These are phyloP conservation scores for Tursiops truncatus DNA, from an alignment of 2,113 vertebrate species.

Conservation along the genomic window DNA sequence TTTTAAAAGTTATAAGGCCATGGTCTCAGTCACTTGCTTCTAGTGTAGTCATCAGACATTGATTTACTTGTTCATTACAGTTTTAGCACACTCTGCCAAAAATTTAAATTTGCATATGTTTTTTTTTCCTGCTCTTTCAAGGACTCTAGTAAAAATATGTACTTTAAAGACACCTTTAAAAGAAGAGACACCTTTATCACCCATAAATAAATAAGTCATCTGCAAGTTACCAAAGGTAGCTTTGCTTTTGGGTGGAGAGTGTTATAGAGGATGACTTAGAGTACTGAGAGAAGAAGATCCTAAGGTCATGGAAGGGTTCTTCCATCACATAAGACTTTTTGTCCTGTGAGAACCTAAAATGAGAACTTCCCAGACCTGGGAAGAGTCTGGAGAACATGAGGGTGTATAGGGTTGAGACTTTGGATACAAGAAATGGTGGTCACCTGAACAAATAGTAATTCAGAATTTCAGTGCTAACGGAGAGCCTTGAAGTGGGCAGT, in stretches of 20 bases:
- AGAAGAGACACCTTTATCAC: neutral
- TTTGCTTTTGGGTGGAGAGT: neutral
- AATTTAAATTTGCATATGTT: neutral
- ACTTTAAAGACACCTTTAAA: neutral
- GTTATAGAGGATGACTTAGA: neutral
- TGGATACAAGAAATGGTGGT: neutral
- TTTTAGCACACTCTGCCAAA: neutral
- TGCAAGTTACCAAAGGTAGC: neutral
- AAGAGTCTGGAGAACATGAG: neutral
- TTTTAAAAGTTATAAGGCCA: neutral
- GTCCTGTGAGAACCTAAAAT: neutral
- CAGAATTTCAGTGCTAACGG: neutral
- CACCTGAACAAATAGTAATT: neutral
- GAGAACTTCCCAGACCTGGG: neutral
- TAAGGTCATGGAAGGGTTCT: too few species aligned
- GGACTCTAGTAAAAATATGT: neutral
- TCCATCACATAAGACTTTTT: neutral
- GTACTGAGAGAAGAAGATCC: neutral
- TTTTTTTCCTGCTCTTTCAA: neutral
- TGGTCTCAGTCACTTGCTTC: neutral
- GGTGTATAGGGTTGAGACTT: neutral
- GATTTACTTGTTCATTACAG: neutral
- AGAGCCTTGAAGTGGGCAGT: rapidly evolving
- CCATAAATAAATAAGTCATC: neutral
- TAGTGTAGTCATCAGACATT: neutral